Evolutionary conservation across 2,888 invertebrate species (phyloP).

Genomic region (Lasioglossum lativentre): DNA sequence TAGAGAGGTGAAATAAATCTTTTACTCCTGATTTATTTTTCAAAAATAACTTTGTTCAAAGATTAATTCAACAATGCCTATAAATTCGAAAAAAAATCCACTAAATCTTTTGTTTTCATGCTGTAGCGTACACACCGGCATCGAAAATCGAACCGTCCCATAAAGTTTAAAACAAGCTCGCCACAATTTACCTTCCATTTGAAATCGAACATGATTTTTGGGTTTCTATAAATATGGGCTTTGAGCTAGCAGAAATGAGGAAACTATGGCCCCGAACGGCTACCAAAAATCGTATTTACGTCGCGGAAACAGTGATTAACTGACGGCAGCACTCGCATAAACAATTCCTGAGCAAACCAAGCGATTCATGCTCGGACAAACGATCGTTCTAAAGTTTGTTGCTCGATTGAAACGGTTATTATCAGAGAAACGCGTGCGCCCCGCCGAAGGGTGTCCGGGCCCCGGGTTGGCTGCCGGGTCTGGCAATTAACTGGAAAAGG

Average conservation of each 20-base stretch:
- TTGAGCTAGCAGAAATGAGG: no score
- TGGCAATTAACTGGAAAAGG: conserved; percentile 43
- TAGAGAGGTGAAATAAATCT: background rate
- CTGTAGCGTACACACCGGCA: background rate
- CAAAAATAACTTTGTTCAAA: background rate
- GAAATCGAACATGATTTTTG: background rate
- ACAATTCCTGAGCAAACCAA: background rate
- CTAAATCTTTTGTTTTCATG: background rate
- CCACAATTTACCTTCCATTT: background rate
- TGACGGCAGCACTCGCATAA: background rate
- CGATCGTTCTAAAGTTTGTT: background rate
- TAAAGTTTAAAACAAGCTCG: background rate
- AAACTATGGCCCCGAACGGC: no score
- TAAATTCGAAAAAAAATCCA: background rate
- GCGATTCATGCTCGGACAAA: background rate
- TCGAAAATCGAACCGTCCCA: background rate
- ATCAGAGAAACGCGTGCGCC: background rate
- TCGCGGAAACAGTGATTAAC: background rate
- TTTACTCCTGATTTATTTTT: background rate
- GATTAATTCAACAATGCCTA: background rate
- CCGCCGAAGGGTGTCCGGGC: background rate
- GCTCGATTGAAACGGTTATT: background rate
- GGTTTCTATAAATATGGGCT: background rate
- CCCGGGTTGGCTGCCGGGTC: background rate
- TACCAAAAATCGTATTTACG: background rate